Evolutionary conservation across 2,113 vertebrate genomes (phyloP), one percentile per base, ranked within the genome.

Genomic region (Limanda limanda): DNA sequence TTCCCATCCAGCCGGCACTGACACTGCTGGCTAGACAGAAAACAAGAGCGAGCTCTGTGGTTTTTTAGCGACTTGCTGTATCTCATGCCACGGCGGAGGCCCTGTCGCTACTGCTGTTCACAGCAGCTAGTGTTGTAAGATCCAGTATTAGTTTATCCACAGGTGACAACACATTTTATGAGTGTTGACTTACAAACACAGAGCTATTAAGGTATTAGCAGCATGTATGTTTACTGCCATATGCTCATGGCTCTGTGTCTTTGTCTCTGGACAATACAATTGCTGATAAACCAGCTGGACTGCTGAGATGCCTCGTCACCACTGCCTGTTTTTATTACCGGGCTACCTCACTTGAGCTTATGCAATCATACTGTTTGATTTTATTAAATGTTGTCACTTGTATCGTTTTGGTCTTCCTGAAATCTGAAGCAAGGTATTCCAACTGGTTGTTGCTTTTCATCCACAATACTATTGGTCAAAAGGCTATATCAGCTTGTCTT

Each of bases 111-210:
- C 68, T 47, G 23, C 68, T 73, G 66, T 54, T 59, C 54, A 51
- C 68, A 65, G 55, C 60, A 64, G 64, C 37, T 37, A 18, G 45
- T 59, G 65, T 74, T 64, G 35, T 55, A 42, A 48, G 52, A 70
- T 37, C 4, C 45, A 18, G 24, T 51, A 3, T 11, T 42, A 20
- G 51, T 64, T 70, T 52, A 63, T 65, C 55, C 37, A 61, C 63
- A 68, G 60, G 65, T 85, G 76, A 83, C 57, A 45, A 58, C 71
- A 61, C 58, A 31, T 71, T 78, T 78, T 76, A 76, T 48, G 47
- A 31, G 31, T 62, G 47, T 76, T 74, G 55, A 76, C 47, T 70
- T 73, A 31, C 24, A 12, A 60, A 42, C 54, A 64, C 55, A 40
- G 35, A 37, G 8, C 35, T 1, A 14, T 68, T 57, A 21, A 2